Evolutionary conservation across 2,888 invertebrate genomes (phyloP), one percentile per base, ranked within the genome.

Genomic region (Agonopterix arenella): DNA sequence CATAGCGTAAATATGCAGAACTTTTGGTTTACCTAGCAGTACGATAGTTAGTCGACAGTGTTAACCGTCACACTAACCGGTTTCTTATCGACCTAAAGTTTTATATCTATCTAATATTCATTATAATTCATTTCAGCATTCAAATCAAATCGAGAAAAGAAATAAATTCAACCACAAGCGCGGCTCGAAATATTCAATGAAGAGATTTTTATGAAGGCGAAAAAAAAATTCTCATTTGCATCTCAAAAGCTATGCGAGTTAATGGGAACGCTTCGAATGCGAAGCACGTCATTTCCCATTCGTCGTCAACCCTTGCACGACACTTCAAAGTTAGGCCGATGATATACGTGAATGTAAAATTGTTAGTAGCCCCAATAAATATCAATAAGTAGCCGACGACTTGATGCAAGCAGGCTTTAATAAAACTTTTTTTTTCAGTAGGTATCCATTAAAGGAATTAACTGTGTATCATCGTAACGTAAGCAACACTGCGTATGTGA

Each of bases 171-270:
- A 68, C 73, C 76, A 66, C 75, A 70, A 76, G 68, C 71, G 69
- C 76, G 65, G 70, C 76, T 77, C 74, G 69, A 83, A 83, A 84
- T 83, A 84, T 84, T 81, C 84, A 85, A 84, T 84, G 83, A 80
- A 76, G 79, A 81, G 78, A 76, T 83, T 84, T 72, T 82, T 78
- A 76, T 76, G 68, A 76, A 75, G 74, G 28, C 2, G 28, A 76
- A 78, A 79, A 78, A 79, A 76, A 84, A 81, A 80, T 70, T 70
- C 68, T 73, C 64, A 88, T 88, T 88, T 88, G 79, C 88, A 88
- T 88, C 68, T 88, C 86, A 88, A 88, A 83, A 82, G 85, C 81
- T 67, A 73, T 67, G 82, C 65, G 76, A 82, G 80, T 81, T 85
- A 84, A 86, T 84, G 77, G 82, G 70, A 62, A 61, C 72, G 72